Conservation (phyloP, 2,113 vertebrate species). For the Catharus fuscescens region DNA sequence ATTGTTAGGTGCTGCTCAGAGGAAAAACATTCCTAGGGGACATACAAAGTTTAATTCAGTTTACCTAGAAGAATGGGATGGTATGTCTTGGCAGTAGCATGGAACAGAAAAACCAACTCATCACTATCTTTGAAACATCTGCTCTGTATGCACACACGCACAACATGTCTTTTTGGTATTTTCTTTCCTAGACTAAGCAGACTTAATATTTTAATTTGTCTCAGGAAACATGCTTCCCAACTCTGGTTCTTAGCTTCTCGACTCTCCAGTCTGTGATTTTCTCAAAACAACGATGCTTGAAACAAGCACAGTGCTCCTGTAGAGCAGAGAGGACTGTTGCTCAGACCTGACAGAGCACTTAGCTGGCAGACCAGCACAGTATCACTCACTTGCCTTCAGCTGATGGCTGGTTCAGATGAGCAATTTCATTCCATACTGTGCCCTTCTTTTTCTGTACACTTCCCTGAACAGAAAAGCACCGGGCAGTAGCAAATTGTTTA, state of each 20-base stretch:
- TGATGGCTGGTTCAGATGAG: background rate
- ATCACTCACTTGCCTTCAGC: rapidly evolving
- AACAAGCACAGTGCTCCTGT: background rate
- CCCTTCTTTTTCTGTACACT: background rate
- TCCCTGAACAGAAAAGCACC: background rate
- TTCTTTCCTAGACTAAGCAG: background rate
- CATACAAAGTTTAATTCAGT: background rate
- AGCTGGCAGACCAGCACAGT: rapidly evolving
- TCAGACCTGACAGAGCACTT: background rate
- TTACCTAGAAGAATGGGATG: background rate
- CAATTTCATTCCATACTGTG: background rate
- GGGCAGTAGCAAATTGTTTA: background rate
- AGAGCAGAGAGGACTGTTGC: background rate
- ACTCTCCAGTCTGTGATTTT: background rate
- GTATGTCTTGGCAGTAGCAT: background rate
- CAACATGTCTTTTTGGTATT: background rate
- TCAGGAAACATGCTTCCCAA: background rate
- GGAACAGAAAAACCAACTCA: background rate
- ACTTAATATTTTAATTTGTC: background rate
- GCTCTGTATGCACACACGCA: background rate
- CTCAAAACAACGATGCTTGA: background rate
- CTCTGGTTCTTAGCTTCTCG: background rate
- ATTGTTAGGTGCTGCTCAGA: background rate
- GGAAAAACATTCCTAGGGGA: background rate
- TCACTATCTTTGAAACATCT: background rate